A percentile compares a stretch with the other conserved stretches of the same genome.
Evolutionary conservation across 2,888 invertebrate species (phyloP).

Genomic region (Tortrix viridana): DNA sequence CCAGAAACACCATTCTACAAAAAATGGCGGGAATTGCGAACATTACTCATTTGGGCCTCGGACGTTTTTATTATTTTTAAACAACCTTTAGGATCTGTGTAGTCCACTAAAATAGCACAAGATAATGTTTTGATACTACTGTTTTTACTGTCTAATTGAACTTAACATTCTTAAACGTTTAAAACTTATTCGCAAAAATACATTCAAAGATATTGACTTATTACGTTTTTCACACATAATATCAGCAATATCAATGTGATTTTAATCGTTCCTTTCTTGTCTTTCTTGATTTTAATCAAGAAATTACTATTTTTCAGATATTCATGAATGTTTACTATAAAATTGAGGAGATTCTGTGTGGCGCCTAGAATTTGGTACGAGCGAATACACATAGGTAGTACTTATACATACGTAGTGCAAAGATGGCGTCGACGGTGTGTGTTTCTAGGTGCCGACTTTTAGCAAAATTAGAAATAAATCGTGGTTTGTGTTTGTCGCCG

Average conservation of each 20-base stretch:
- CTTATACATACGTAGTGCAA: constrained; percentile 71
- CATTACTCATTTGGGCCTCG: background rate
- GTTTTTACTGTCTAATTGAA: no score
- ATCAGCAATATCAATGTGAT: no score
- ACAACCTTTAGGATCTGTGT: no score
- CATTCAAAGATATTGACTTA: no score
- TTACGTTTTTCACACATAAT: no score
- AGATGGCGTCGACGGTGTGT: constrained; percentile 86
- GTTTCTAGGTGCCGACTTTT: constrained; percentile 85
- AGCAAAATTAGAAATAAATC: constrained; percentile 85
- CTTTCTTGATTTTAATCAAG: background rate
- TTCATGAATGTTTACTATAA: background rate
- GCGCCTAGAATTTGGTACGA: constrained; percentile 37
- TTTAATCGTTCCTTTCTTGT: no score
- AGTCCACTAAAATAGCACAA: no score
- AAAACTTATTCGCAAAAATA: no score
- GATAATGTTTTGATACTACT: no score
- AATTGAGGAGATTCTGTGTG: constrained; percentile 1
- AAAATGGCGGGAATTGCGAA: constrained; percentile 17
- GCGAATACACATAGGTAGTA: constrained; percentile 35
- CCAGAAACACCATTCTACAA: background rate
- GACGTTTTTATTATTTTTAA: background rate
- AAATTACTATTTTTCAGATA: background rate
- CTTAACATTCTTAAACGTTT: no score
- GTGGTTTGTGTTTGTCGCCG: constrained; percentile 82